Evolutionary conservation across 2,797 vertebrate species (phyloP).

Genomic region (Alectoris magna): DNA sequence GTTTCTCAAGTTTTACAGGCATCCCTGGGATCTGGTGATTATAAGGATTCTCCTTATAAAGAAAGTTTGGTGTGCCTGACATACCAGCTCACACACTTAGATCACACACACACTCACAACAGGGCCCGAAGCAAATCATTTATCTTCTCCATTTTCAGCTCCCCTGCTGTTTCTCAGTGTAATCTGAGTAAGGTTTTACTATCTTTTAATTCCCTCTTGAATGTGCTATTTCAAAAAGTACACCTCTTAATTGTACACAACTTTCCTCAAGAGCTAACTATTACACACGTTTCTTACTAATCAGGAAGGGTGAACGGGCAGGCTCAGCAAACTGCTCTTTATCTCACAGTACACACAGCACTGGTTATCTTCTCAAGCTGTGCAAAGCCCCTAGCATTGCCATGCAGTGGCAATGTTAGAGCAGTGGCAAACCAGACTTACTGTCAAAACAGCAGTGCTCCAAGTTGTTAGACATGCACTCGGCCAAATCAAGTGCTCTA

Average conservation of each 20-base stretch:
- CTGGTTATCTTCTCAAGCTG: background rate
- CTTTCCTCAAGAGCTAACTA: background rate
- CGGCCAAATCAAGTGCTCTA: background rate
- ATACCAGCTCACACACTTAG: background rate
- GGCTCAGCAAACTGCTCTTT: background rate
- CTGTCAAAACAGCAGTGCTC: background rate
- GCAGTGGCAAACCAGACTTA: background rate
- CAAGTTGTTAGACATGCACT: background rate
- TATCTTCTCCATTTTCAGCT: background rate
- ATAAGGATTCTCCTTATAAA: background rate
- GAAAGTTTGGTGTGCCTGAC: background rate
- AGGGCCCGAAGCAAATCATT: background rate
- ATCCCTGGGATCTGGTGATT: background rate
- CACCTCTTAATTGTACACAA: background rate
- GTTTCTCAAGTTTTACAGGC: background rate
- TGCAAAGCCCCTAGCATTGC: background rate
- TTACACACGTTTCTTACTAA: background rate
- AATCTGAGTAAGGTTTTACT: background rate
- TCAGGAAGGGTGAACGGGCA: background rate
- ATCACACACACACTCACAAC: background rate
- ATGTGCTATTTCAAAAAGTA: background rate
- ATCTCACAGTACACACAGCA: background rate
- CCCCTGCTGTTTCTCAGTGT: background rate
- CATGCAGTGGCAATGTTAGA: background rate
- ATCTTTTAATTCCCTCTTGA: background rate